Evolutionary conservation across 2,797 vertebrate genomes (phyloP), one percentile per base, ranked within the genome.

Genomic region (Carapus acus): DNA sequence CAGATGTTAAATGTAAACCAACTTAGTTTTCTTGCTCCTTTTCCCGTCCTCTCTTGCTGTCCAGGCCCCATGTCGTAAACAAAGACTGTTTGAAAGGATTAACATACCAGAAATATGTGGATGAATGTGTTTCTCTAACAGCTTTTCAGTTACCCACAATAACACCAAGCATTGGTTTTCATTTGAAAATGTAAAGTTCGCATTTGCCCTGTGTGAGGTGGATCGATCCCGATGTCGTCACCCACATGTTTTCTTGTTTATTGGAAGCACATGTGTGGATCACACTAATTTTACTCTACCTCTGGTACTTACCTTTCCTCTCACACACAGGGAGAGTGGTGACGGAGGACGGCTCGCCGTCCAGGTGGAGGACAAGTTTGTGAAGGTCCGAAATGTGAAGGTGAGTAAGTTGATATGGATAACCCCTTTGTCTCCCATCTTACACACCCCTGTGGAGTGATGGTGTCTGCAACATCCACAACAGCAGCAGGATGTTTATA

Each of bases 381-480:
- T 92, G 42, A 93, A 87, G 82, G 84, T 98, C 65, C 90, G 73
- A 81, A 94, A 94, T 73, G 71, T 88, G 61, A 98, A 96, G 92
- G 96, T 98, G 85, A 82, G 86, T 72, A 12, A 57, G 24, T 11
- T 4, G 3, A 17, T 20, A 17, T 20, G 4, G 11, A 19, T n/a
- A 11, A 49, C 12, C 16, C 33, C n/a, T n/a, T n/a, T n/a, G n/a
- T n/a, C n/a, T n/a, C n/a, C n/a, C n/a, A n/a, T n/a, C n/a, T n/a
- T n/a, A n/a, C n/a, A n/a, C n/a, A n/a, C n/a, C n/a, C n/a, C 13
- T 42, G 3, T 43, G 33, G 24, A n/a, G 11, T 8, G 43, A n/a
- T 14, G 9, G 48, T 6, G 20, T 37, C 51, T 33, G 24, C 33
- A 59, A 27, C 24, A 27, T 27, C 24, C 48, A 8, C 74, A 71